Evolutionary conservation across 2,797 vertebrate species (phyloP), one percentile per base, ranked within the genome.

Genomic region (Scleropages formosus): DNA sequence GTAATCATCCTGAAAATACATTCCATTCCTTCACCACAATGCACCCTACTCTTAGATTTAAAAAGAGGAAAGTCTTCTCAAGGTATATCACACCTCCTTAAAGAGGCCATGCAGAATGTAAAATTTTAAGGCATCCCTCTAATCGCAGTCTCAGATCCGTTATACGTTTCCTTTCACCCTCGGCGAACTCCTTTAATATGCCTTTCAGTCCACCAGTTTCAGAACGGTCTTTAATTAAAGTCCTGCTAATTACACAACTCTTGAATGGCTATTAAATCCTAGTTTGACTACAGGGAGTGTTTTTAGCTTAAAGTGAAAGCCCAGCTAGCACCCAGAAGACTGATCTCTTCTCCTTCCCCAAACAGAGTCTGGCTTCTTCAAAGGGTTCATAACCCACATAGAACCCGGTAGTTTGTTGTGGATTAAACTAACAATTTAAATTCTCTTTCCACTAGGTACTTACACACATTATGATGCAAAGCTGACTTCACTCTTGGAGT

Each of bases 171-270:
- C 87, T 87, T 90, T 89, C 80, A 78, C 31, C 82, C 88, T 89
- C 69, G 87, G 89, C 83, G 85, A 85, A 84, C 74, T 80, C 83
- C 85, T 89, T 88, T 88, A 87, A 89, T 90, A 88, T 84, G 78
- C 81, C 79, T 86, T 87, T 88, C 85, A 86, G 85, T 83, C 72
- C 85, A 81, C 63, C 81, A 74, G 76, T 81, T 79, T 79, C 67
- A 85, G 84, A 83, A 83, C 60, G 60, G 84, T 85, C 87, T 91
- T 88, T 89, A 90, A 90, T 90, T 91, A 89, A 88, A 85, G 83
- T 84, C 78, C 68, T 80, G 78, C 81, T 89, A 90, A 90, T 90
- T 91, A 90, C 85, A 89, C 82, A 79, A 86, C 81, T 86, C 81
- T 82, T 83, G 79, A 87, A 83, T 78, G 81, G 80, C 79, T 87